Percentiles rank a stretch among this genome's conserved stretches.
Conservation (phyloP, 2,888 invertebrate genomes). For the Matsumyia berberina region DNA sequence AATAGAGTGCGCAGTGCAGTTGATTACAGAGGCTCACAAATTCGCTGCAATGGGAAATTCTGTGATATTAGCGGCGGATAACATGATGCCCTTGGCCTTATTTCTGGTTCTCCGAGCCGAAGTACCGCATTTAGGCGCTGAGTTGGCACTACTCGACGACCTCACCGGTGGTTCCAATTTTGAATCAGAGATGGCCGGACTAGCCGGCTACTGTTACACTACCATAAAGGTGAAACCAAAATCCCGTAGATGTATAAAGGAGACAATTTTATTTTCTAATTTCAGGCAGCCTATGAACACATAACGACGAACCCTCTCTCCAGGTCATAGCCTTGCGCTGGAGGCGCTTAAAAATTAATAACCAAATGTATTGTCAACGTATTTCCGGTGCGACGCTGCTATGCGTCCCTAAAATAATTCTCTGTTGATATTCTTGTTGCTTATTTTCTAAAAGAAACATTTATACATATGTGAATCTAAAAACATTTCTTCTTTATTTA, state of each 20-base stretch:
- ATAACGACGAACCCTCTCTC: conserved; percentile 80
- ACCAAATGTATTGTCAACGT: conserved; percentile 21
- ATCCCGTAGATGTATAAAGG: too few species aligned
- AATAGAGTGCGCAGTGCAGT: conserved; percentile 83
- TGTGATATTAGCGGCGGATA: conserved; percentile 82
- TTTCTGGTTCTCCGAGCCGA: conserved; percentile 82
- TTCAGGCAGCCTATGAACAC: conserved; percentile 82
- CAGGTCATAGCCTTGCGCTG: conserved; percentile 69
- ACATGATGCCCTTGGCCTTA: conserved; percentile 83
- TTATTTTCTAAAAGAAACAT: conserved; percentile 56
- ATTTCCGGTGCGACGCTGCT: background rate
- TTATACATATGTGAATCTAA: conserved; percentile 11
- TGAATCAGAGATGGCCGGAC: conserved; percentile 83
- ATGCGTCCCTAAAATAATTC: background rate
- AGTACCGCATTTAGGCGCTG: conserved; percentile 84
- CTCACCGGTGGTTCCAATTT: conserved; percentile 83
- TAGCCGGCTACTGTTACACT: conserved; percentile 84
- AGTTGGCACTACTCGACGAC: conserved; percentile 83
- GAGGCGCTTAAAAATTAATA: background rate
- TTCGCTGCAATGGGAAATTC: conserved; percentile 80
- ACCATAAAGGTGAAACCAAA: conserved; percentile 81
- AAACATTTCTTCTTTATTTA: conserved; percentile 3
- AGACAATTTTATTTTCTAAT: conserved; percentile 6
- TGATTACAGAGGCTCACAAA: conserved; percentile 82
- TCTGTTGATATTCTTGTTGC: conserved; percentile 50